Base-by-base conservation (phyloP, 2,797 vertebrate species). In the Mustela erminea region DNA sequence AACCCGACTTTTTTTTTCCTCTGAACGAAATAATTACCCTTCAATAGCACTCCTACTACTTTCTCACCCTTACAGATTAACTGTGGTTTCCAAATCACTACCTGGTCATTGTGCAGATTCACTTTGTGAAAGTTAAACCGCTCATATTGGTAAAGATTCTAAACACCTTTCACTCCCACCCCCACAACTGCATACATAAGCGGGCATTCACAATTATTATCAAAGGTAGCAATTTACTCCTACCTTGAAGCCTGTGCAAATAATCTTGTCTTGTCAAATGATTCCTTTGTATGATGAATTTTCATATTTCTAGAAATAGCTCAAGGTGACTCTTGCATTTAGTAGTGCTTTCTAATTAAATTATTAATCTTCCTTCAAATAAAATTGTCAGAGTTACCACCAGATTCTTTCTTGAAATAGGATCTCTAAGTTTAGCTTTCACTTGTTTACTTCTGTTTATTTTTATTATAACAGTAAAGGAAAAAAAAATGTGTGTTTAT, bases 301-400 rank as follows among this genome's bases (percentile, higher is more conserved):
- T 96, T 94, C 4, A 62, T 95, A 96, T 92, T 95, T 94, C 60
- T 29, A 75, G 66, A 98, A 93, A 93, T 95, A 94, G 49, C 29
- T 90, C 54, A 91, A 78, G 66, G 85, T 89, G 70, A 95, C 70
- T 87, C 75, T 92, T 95, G 8, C 7, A 56, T 83, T 90, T 96
- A 41, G 21, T 91, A 87, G 56, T 86, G 5, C 17, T 86, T 96
- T 92, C 80, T 80, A 92, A 52, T 75, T 85, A 64, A 97, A 74
- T 88, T 84, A 75, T 29, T 84, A 56, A 58, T 81, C 38, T 92
- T 91, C 93, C n/a, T 84, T 91, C 8, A 96, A 74, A 93, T 81
- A 92, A 85, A 95, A 86, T 88, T 96, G 23, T 23, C 35, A 58
- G 20, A 52, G 49, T 96, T 11, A 70, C n/a, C 20, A 75, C 23